Base-by-base conservation (phyloP, 2,797 vertebrate species). In the Sylvilagus floridanus region DNA sequence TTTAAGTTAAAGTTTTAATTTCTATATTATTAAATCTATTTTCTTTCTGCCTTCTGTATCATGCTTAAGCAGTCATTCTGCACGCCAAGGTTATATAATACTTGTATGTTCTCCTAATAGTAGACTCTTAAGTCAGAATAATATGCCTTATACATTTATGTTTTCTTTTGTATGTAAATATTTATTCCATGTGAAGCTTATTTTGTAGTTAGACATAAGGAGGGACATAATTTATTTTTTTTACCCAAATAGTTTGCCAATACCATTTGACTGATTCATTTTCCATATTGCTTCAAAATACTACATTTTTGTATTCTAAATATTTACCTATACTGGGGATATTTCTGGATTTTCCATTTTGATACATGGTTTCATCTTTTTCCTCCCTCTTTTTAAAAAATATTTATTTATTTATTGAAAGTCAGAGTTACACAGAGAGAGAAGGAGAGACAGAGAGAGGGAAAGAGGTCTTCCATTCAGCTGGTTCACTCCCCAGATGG, bases 81-180 rank as follows among this genome's bases (percentile, higher is more conserved):
- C 54, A 90, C 7, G 50, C 21, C 28, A 63, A 63, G n/a, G 37
- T 63, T 62, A 37, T 37, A n/a, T 68, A 83, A 76, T 77, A 35
- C 42, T 65, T 26, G 83, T 30, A 77, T 90, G 72, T 95, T 88
- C 71, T 95, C 35, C 17, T 60, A 88, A 60, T 42, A 54, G 32
- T 28, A 63, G n/a, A 72, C 14, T 28, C 35, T 72, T 72, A 75
- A 60, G 42, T 78, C 57, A 90, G 54, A 54, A 76, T 77, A 68
- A 84, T 77, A 42, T 78, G 65, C 28, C 30, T 63, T 90, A 47
- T 42, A 79, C 2, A 66, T 79, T 68, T 66, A 28, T 87, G 19
- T 65, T 79, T 91, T 92, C 54, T 71, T 71, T 73, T 57, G 19
- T 37, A 77, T 14, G 19, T 72, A 47, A 72, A 24, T 83, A 84